Evolutionary conservation across 2,113 vertebrate genomes (phyloP).

Genomic region (Poeciliopsis prolifica): DNA sequence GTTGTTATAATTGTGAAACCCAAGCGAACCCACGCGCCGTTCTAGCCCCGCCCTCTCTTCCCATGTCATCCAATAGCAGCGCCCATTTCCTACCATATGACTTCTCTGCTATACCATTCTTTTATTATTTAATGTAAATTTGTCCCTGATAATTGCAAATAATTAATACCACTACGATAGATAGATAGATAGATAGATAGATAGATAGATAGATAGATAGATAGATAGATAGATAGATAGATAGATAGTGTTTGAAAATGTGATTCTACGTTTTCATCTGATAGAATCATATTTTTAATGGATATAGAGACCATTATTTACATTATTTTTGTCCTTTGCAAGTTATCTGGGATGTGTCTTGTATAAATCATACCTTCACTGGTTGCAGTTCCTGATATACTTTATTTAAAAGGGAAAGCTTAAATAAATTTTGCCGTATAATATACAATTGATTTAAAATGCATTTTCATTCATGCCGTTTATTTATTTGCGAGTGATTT

Average conservation of each 20-base stretch:
- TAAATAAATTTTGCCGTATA: not conserved
- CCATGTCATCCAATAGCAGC: constrained; percentile 77
- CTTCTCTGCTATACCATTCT: constrained; percentile 63
- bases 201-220: no score
- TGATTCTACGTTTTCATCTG: no score
- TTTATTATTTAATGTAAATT: constrained; percentile 60
- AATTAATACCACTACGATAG: not conserved
- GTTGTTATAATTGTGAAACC: constrained; percentile 99
- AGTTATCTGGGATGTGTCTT: not conserved
- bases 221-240: no score
- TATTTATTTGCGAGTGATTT: not conserved
- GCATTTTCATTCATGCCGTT: not conserved
- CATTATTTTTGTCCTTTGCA: not conserved
- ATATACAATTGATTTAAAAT: not conserved
- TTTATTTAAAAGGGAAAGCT: no score
- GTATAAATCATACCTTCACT: not conserved
- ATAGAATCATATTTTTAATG: no score
- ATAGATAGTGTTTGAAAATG: no score
- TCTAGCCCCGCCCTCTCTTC: constrained; percentile 81
- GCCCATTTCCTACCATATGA: constrained; percentile 79
- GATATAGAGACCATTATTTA: no score
- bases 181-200: no score
- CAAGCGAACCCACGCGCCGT: constrained; percentile 91
- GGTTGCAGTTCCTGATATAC: not conserved
- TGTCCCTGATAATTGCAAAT: constrained; percentile 22